These are phyloP conservation scores for Chionis minor DNA, from an alignment of 2,113 vertebrate species.

Conservation along the genomic window DNA sequence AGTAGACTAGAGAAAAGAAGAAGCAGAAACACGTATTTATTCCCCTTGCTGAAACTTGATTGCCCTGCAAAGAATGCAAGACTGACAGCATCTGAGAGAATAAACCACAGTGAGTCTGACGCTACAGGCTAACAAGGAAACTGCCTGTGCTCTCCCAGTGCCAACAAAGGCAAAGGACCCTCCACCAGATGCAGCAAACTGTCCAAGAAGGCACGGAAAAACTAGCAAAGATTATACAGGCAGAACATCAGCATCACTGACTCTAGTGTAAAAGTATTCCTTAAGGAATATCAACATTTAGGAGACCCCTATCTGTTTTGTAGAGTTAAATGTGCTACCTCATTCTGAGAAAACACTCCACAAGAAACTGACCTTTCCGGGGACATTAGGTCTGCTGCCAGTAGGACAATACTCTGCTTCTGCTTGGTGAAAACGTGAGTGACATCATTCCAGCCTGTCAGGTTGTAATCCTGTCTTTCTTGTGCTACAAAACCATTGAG, in stretches of 20 bases:
- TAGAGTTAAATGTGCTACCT: neutral
- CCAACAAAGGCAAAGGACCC: neutral
- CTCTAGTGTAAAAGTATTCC: neutral
- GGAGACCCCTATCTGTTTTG: neutral
- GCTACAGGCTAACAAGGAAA: neutral
- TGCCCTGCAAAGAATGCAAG: slow-evolving; percentile 25
- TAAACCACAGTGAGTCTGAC: neutral
- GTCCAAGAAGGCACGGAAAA: neutral
- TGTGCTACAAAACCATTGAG: neutral
- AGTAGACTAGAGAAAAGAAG: neutral
- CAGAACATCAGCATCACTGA: neutral
- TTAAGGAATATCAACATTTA: neutral
- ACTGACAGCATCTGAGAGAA: neutral
- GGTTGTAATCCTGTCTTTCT: neutral
- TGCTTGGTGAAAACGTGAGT: neutral
- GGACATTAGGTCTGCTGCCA: neutral
- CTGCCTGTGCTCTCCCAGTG: neutral
- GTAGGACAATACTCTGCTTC: neutral
- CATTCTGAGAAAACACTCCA: neutral
- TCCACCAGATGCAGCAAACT: neutral
- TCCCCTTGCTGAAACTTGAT: neutral
- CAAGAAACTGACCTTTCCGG: neutral
- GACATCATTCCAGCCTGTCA: neutral
- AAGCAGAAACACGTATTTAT: neutral
- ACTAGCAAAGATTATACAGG: neutral